phyloP scores from a whole-genome alignment of 2,797 vertebrate species.

The Coranthus polyacanthus region DNA sequence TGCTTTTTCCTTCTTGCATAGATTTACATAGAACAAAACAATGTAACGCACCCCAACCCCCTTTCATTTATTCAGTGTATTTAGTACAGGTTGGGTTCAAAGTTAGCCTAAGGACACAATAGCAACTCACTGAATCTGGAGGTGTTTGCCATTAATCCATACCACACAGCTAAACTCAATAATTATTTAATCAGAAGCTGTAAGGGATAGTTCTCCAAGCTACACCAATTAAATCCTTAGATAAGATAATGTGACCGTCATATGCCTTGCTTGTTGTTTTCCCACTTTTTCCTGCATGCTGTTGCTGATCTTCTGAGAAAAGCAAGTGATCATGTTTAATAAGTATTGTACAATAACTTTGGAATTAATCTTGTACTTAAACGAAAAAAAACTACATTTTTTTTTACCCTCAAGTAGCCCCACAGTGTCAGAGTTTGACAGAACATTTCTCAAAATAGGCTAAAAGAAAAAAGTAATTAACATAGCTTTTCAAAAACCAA shows the following conservation, averaged over 20 bases:
- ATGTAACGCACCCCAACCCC: neutral
- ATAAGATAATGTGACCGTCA: neutral
- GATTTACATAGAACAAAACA: neutral
- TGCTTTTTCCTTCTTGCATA: neutral
- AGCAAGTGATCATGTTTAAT: neutral
- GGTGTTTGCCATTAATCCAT: neutral
- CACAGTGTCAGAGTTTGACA: neutral
- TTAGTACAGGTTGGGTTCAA: neutral
- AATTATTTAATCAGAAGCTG: neutral
- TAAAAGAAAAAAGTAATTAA: neutral
- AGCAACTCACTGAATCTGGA: neutral
- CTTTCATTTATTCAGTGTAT: neutral
- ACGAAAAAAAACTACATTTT: neutral
- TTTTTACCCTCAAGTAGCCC: neutral
- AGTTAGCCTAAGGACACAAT: neutral
- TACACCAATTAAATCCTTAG: neutral
- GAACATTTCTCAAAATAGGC: neutral
- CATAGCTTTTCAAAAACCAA: neutral
- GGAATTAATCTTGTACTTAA: neutral
- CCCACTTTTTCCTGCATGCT: neutral
- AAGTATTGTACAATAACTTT: neutral
- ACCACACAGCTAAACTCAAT: neutral
- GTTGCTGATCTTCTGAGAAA: neutral
- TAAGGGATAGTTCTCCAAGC: neutral
- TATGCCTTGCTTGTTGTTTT: neutral